These are phyloP conservation scores for Drosophila nasuta DNA, from an alignment of 1,140 invertebrate genomes.

Conservation along the genomic window DNA sequence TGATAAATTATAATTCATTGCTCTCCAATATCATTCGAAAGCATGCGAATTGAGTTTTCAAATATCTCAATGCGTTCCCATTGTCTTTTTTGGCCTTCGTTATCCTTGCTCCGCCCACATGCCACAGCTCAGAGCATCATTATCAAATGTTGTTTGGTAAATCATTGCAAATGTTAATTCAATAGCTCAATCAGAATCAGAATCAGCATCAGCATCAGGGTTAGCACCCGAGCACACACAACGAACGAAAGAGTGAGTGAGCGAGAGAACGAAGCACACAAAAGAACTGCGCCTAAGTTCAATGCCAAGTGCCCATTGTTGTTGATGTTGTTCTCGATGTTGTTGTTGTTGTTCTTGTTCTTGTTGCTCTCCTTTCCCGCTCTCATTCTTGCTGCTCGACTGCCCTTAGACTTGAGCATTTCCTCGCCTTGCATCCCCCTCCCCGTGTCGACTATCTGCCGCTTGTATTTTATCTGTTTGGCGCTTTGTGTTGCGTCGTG, in stretches of 20 bases:
- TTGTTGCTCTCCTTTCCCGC: neutral
- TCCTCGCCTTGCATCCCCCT: conserved; percentile 17
- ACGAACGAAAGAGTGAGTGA: too few relatives aligned
- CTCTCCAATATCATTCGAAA: neutral
- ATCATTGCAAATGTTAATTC: conserved; percentile 83
- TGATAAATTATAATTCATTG: too few relatives aligned
- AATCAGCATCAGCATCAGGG: conserved; percentile 56
- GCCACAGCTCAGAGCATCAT: conserved; percentile 52
- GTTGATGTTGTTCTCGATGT: conserved; percentile 5
- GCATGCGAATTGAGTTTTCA: neutral
- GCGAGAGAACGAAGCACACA: conserved; percentile 14
- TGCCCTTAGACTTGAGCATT: conserved; percentile 56
- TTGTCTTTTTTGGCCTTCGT: conserved; percentile 1
- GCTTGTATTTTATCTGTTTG: conserved; percentile 72
- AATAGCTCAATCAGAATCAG: conserved; percentile 75
- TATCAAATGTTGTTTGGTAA: conserved; percentile 78
- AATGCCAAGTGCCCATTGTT: conserved; percentile 69
- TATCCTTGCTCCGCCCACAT: conserved; percentile 35
- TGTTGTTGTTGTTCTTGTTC: neutral
- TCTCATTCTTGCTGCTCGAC: conserved; percentile 26
- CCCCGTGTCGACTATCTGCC: neutral
- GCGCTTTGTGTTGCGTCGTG: conserved; percentile 50
- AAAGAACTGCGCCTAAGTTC: conserved; percentile 70
- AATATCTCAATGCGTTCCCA: neutral
- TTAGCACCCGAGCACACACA: conserved; percentile 7